Percentiles rank a stretch among this genome's conserved stretches.
Evolutionary conservation across 2,797 vertebrate genomes (phyloP).

Genomic region (Netta rufina): DNA sequence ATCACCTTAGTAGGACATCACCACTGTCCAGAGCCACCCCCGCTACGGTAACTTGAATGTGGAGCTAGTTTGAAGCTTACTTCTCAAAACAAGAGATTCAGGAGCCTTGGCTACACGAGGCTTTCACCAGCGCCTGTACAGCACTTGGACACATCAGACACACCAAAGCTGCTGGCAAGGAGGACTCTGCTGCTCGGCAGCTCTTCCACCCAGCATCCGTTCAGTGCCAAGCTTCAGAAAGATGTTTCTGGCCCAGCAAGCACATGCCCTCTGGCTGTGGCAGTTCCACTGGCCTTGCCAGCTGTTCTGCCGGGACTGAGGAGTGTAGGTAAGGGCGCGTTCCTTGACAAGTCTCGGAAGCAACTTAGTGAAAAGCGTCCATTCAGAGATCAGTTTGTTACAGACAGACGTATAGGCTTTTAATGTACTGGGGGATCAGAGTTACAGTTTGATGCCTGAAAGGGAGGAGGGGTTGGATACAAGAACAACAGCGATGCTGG

Average conservation of each 20-base stretch:
- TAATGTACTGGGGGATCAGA: slow-evolving; percentile 26
- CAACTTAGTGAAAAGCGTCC: background rate
- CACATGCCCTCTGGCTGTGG: background rate
- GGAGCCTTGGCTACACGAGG: background rate
- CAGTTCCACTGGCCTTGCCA: background rate
- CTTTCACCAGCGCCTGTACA: background rate
- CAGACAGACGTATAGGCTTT: background rate
- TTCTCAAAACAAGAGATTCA: background rate
- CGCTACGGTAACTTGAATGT: background rate
- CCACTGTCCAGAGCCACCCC: fast-evolving
- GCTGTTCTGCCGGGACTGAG: background rate
- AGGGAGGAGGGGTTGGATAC: background rate
- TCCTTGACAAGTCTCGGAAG: background rate
- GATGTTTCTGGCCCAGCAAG: background rate
- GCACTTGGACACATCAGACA: fast-evolving
- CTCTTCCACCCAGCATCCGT: background rate
- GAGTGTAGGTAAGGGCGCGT: fast-evolving
- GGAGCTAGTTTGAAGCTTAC: background rate
- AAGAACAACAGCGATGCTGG: background rate
- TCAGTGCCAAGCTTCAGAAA: background rate
- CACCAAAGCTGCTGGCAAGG: background rate
- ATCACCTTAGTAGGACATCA: background rate
- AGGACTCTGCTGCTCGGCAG: background rate
- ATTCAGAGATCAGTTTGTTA: background rate
- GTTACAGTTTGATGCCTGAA: slow-evolving; percentile 47